A percentile compares a stretch with the other conserved stretches of the same genome.
These are phyloP conservation scores for Pycnonotus jocosus DNA, from an alignment of 2,113 vertebrate species.

Conservation along the genomic window DNA sequence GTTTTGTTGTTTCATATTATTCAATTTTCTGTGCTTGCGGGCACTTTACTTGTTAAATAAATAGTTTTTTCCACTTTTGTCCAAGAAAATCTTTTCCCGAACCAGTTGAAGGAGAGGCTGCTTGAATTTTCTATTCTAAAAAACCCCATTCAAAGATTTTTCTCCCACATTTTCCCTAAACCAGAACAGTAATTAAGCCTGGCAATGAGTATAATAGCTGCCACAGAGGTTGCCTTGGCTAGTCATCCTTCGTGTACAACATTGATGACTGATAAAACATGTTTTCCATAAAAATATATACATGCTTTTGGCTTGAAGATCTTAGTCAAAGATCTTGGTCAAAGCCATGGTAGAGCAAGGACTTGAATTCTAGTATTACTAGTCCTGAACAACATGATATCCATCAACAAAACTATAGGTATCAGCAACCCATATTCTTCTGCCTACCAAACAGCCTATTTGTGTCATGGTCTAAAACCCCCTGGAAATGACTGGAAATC, in stretches of 20 bases:
- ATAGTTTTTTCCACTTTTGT: neutral
- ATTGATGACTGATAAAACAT: neutral
- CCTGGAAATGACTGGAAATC: neutral
- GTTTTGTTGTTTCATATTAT: neutral
- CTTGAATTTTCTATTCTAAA: neutral
- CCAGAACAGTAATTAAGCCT: neutral
- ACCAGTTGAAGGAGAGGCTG: neutral
- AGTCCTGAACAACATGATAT: neutral
- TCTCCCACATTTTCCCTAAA: neutral
- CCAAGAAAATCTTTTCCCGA: neutral
- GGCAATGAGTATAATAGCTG: neutral
- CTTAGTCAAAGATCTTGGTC: too few relatives aligned
- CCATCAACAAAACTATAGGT: neutral
- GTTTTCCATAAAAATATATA: neutral
- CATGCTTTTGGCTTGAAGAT: neutral
- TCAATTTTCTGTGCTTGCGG: neutral
- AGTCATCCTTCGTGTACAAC: neutral
- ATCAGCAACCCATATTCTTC: neutral
- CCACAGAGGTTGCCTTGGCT: neutral
- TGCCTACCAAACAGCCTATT: neutral
- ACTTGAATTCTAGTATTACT: neutral
- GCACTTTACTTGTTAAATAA: neutral
- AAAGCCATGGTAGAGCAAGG: neutral
- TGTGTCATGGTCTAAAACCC: neutral
- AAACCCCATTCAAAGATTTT: neutral